phyloP scores from a whole-genome alignment of 2,888 invertebrate species.

The Lepidocyrtoides sp. region DNA sequence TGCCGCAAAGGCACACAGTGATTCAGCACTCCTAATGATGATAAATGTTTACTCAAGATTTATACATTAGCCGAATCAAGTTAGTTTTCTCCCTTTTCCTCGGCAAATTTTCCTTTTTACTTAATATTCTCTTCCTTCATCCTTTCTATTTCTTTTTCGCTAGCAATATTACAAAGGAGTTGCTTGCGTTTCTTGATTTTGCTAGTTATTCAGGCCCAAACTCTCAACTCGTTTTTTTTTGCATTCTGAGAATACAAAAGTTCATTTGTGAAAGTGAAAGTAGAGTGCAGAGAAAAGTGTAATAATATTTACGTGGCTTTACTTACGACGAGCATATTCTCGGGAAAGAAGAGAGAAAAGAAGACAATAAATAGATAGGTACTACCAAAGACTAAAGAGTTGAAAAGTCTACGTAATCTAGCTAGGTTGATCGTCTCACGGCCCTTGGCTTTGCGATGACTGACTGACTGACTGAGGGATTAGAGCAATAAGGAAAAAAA shows the following conservation, averaged over 20 bases:
- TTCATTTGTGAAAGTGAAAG: conserved; percentile 48
- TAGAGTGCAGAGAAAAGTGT: neutral
- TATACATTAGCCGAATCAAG: conserved; percentile 69
- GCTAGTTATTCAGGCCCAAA: neutral
- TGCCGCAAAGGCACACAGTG: neutral
- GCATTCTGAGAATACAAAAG: conserved; percentile 41
- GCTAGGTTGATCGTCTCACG: conserved; percentile 21
- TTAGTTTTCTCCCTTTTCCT: conserved; percentile 45
- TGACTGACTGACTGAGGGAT: conserved; percentile 58
- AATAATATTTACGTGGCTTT: conserved; percentile 13
- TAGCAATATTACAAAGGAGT: conserved; percentile 6
- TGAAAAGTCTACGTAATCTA: neutral
- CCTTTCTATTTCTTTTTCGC: neutral
- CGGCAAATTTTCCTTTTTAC: conserved; percentile 19
- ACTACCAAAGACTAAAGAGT: neutral
- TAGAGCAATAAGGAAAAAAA: conserved; percentile 18
- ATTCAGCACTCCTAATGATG: conserved; percentile 70
- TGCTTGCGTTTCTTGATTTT: conserved; percentile 30
- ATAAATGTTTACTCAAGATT: conserved; percentile 76
- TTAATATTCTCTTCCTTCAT: neutral
- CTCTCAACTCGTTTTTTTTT: conserved; percentile 20
- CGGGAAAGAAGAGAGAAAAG: neutral
- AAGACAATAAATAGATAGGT: neutral
- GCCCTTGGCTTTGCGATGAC: neutral
- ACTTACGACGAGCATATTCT: neutral